Conservation (phyloP, 2,888 invertebrate species). For the Priocnemis perturbator region DNA sequence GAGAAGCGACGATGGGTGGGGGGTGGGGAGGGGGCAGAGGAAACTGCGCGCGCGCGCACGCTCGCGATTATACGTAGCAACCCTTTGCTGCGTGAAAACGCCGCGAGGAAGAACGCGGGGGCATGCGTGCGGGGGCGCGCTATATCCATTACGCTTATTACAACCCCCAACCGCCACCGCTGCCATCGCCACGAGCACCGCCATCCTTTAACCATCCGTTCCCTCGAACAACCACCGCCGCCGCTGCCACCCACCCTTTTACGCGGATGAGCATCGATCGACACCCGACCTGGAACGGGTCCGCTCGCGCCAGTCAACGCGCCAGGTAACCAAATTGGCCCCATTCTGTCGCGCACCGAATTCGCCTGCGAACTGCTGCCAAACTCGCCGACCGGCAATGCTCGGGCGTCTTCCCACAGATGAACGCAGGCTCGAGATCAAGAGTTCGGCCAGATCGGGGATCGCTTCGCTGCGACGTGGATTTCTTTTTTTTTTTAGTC, state of each 20-base stretch:
- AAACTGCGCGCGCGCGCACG: constrained; percentile 34
- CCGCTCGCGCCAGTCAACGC: constrained; percentile 44
- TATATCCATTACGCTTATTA: constrained; percentile 77
- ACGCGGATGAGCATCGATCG: constrained; percentile 73
- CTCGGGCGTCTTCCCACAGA: background rate
- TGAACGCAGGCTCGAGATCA: background rate
- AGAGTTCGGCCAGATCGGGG: too few relatives aligned
- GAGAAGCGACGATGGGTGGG: constrained; percentile 31
- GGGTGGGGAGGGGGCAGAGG: constrained; percentile 4
- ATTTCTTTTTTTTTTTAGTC: too few relatives aligned
- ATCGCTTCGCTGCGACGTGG: too few relatives aligned
- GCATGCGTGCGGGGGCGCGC: constrained; percentile 73
- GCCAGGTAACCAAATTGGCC: constrained; percentile 61
- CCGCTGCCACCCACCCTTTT: constrained; percentile 66
- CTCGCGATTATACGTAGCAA: constrained; percentile 58
- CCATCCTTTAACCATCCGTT: constrained; percentile 57
- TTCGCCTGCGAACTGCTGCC: constrained; percentile 21
- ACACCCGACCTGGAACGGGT: constrained; percentile 62
- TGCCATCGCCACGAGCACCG: constrained; percentile 40
- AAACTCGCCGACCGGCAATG: constrained; percentile 3
- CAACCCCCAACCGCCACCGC: constrained; percentile 64
- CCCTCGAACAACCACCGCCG: constrained; percentile 59
- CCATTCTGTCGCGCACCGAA: constrained; percentile 39
- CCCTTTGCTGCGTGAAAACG: constrained; percentile 58
- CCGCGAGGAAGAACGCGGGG: constrained; percentile 58